Base-by-base conservation (phyloP, 2,113 vertebrate species). In the Cyrtonyx montezumae region DNA sequence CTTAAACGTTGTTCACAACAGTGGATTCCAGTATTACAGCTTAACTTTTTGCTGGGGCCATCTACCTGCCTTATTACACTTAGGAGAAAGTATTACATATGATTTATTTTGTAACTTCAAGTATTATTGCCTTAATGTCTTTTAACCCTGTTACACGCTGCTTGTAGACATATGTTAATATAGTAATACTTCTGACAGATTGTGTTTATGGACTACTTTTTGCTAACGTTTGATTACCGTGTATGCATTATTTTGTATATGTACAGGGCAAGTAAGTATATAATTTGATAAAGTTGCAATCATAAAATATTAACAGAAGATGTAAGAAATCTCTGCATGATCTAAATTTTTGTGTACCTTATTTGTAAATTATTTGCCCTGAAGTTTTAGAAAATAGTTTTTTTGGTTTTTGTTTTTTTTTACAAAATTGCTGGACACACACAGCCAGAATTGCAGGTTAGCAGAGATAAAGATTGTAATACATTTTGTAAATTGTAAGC, bases 401-500 rank as follows among this genome's bases (percentile, higher is more conserved):
- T 97, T 98, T 32, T 56, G 15, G 14, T 26, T 53, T 53, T 28
- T 34, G 7, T 59, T 34, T 37, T 36, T 62, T 95, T 96, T 98
- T 98, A 97, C 96, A 91, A 94, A 97, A 96, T 97, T 97, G 98
- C 97, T 98, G 97, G 98, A 97, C 95, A 97, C 96, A 97, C 96
- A 84, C 95, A 97, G 95, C 97, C 97, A 97, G 97, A 98, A 95
- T 95, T 97, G 87, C 97, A 98, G 97, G 97, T 98, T 97, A 98
- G 97, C 97, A 96, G 94, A 97, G 98, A 98, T 98, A 97, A 98
- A 98, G 98, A 99, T 98, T 99, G 98, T 99, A 99, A 98, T 99
- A 97, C 98, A 97, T 98, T 99, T 99, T 99, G 99, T 99, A 99
- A 99, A 99, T 99, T 98, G 98, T 99, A 98, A 99, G 98, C 98